Evolutionary conservation across 1,140 invertebrate species (phyloP).

Genomic region (Spodoptera frugiperda): DNA sequence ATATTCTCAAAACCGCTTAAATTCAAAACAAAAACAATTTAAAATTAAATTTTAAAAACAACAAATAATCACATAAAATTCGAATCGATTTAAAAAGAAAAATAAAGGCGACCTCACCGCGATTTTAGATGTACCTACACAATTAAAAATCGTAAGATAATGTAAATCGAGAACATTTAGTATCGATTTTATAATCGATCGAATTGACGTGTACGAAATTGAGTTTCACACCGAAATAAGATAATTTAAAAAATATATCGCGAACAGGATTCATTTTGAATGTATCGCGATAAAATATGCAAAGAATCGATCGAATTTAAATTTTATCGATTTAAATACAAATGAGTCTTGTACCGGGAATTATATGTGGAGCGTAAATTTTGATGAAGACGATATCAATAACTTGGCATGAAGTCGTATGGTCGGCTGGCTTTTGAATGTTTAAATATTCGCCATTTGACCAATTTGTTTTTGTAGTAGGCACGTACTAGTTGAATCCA

Average conservation of each 20-base stretch:
- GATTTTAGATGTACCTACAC: conserved; percentile 30
- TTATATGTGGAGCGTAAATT: conserved; percentile 6
- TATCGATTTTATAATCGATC: conserved; percentile 68
- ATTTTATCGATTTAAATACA: conserved; percentile 26
- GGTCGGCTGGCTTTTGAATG: neutral
- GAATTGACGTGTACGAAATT: conserved; percentile 61
- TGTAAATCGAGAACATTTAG: conserved; percentile 70
- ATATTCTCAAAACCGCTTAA: neutral
- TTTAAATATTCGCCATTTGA: neutral
- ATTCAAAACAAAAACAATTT: conserved; percentile 15
- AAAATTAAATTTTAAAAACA: conserved; percentile 5
- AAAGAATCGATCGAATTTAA: conserved; percentile 26
- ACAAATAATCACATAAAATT: conserved; percentile 33
- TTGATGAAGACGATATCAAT: conserved; percentile 20
- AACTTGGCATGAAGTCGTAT: neutral
- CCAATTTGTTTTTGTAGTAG: too few species aligned
- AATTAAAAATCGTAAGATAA: conserved; percentile 65
- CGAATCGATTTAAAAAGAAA: conserved; percentile 27
- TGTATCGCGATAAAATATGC: conserved; percentile 28
- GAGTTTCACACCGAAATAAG: conserved; percentile 61
- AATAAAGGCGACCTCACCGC: conserved; percentile 20
- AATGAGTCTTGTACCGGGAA: neutral
- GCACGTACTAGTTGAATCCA: too few species aligned
- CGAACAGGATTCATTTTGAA: conserved; percentile 17
- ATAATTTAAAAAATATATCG: conserved; percentile 50